Evolutionary conservation across 37 sponge, comb jelly and placozoan genomes (phyloP).

Genomic region (Theonella swinhoei): DNA sequence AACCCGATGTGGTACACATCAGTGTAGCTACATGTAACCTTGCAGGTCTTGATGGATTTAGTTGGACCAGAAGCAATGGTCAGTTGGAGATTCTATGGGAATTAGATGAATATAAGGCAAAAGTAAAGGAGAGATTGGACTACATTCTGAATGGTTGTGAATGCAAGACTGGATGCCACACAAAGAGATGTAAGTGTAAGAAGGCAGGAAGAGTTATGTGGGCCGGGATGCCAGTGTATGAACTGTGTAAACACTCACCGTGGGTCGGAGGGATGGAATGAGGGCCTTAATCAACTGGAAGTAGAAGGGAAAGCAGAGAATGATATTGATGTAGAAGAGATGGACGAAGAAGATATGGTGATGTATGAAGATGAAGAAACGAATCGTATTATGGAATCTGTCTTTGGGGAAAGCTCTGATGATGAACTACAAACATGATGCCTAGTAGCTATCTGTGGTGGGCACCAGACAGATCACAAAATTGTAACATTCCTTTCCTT

Average conservation of each 20-base stretch:
- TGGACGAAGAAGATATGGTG: constrained; percentile 1
- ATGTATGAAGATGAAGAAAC: too few species aligned
- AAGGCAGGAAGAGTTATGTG: not conserved
- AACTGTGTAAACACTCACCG: not conserved
- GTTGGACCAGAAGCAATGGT: constrained; percentile 4
- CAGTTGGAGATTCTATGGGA: constrained; percentile 9
- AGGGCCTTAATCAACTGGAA: not conserved
- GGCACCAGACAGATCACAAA: too few species aligned
- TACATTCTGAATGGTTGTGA: too few species aligned
- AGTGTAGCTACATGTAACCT: not conserved
- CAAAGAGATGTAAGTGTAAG: not conserved
- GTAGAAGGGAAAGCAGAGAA: not conserved
- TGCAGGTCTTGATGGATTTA: not conserved
- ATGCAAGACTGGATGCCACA: constrained; percentile 8
- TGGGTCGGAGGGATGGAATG: not conserved
- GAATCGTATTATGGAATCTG: too few species aligned
- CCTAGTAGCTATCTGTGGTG: too few species aligned
- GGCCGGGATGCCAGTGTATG: too few species aligned
- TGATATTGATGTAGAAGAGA: constrained; percentile 4
- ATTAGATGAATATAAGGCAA: not conserved
- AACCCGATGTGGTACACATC: not conserved
- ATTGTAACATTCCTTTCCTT: too few species aligned
- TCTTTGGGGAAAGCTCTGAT: not conserved
- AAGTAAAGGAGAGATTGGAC: not conserved
- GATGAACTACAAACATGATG: not conserved